phyloP scores from a whole-genome alignment of 2,113 vertebrate species.

The Cephalopterus ornatus region DNA sequence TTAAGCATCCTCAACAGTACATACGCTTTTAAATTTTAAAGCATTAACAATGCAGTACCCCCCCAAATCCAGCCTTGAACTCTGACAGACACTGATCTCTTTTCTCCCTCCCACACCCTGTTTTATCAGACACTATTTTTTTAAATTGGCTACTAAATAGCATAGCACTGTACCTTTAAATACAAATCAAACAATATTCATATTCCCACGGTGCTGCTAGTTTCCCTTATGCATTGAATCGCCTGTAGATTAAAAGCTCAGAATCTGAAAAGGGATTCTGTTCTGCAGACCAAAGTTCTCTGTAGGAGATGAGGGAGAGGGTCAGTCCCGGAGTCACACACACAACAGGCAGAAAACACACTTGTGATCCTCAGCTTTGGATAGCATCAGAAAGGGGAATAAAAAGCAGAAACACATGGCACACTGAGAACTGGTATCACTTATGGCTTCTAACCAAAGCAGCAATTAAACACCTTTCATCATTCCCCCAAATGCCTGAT shows the following conservation, averaged over 20 bases:
- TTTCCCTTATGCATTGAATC: slow-evolving; percentile 58
- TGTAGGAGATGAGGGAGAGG: slow-evolving; percentile 65
- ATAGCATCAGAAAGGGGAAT: slow-evolving; percentile 61
- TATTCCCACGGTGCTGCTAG: slow-evolving; percentile 61
- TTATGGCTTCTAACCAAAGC: slow-evolving; percentile 65
- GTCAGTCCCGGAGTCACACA: slow-evolving; percentile 70
- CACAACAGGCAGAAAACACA: slow-evolving; percentile 71
- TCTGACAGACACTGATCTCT: slow-evolving; percentile 20
- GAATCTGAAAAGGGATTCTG: slow-evolving; percentile 63
- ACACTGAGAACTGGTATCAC: slow-evolving; percentile 63
- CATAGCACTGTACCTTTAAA: slow-evolving; percentile 67
- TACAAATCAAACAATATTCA: slow-evolving; percentile 68
- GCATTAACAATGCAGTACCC: slow-evolving; percentile 26
- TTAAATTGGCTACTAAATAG: slow-evolving; percentile 41
- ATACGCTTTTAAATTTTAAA: slow-evolving; percentile 5
- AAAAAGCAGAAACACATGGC: slow-evolving; percentile 73
- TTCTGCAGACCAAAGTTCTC: slow-evolving; percentile 70
- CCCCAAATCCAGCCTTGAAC: slow-evolving; percentile 33
- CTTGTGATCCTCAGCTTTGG: slow-evolving; percentile 60
- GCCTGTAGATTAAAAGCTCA: slow-evolving; percentile 66
- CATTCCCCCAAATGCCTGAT: slow-evolving; percentile 48
- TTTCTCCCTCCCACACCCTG: background rate
- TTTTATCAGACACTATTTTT: slow-evolving; percentile 52
- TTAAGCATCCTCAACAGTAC: slow-evolving; percentile 4
- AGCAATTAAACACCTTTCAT: slow-evolving; percentile 65